Evolutionary conservation across 2,113 vertebrate species (phyloP).

Genomic region (Alethe diademata): DNA sequence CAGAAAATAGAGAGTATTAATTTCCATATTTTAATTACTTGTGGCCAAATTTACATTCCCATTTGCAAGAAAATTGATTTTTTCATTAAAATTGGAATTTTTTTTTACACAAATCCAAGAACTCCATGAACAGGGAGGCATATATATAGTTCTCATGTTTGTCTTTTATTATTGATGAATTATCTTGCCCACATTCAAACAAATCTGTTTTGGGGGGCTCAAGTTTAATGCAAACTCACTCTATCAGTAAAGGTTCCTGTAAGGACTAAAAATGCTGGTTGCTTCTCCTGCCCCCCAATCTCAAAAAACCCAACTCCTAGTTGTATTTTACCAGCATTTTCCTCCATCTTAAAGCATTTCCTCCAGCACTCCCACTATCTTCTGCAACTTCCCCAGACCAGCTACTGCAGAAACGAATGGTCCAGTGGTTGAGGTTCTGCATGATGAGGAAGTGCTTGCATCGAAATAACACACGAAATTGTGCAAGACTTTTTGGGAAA

Average conservation of each 20-base stretch:
- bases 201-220: background rate
- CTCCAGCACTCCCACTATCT: background rate
- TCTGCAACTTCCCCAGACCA: background rate
- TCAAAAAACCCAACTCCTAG: background rate
- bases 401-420: background rate
- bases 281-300: fast-evolving
- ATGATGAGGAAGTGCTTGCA: background rate
- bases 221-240: background rate
- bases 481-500: background rate
- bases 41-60: background rate
- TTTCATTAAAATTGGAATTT: background rate
- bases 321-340: background rate
- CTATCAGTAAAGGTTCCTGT: background rate
- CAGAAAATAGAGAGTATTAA: background rate
- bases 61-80: background rate
- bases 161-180: background rate
- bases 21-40: background rate
- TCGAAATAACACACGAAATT: background rate
- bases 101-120: background rate
- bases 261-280: background rate
- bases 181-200: background rate
- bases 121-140: background rate
- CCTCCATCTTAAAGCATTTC: background rate
- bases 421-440: background rate
- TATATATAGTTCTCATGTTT: background rate